Conservation (phyloP, 2,113 vertebrate species). For the Galbula dea region DNA sequence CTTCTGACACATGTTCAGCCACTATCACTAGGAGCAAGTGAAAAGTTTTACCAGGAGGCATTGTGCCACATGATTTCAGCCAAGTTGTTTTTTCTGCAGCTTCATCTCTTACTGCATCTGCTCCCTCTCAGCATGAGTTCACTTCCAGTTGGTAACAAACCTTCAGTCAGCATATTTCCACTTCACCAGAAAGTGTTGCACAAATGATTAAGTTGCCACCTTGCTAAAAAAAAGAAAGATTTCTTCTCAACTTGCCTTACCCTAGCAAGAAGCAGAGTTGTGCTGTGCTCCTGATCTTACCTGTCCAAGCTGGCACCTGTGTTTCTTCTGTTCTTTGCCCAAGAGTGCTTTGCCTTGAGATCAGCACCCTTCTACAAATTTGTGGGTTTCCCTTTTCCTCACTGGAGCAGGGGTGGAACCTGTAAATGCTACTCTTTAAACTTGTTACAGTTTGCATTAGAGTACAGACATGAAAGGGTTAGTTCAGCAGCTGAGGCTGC, state of each 20-base stretch:
- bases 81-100: neutral
- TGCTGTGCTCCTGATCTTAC: neutral
- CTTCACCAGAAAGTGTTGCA: neutral
- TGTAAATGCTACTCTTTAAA: neutral
- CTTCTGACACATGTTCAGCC: neutral
- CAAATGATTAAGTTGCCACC: neutral
- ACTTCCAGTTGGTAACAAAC: neutral
- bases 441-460: neutral
- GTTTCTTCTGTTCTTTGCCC: neutral
- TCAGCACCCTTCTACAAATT: neutral
- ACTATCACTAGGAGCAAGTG: neutral
- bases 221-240: neutral
- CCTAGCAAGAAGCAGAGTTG: neutral
- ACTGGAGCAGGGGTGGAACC: neutral
- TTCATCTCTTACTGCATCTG: neutral
- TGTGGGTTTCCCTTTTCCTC: neutral
- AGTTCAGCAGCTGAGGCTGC: neutral
- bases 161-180: neutral
- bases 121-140: neutral
- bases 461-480: neutral
- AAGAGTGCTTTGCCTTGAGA: neutral
- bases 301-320: neutral
- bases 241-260: neutral
- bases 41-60: neutral
- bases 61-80: neutral